phyloP scores from a whole-genome alignment of 2,888 invertebrate species.

The Ennomos fuscantarius region DNA sequence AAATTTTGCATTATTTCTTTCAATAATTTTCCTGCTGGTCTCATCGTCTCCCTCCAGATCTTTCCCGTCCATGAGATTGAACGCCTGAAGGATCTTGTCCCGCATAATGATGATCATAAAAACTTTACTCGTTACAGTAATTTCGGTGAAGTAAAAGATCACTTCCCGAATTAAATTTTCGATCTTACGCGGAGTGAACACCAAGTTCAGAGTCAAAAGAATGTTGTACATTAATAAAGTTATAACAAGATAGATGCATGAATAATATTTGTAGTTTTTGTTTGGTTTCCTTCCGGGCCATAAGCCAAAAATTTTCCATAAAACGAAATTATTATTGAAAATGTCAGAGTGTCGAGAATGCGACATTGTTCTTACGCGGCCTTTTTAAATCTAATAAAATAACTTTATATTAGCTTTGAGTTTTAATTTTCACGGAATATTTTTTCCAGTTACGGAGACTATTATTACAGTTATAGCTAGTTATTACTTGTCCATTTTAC shows the following conservation, averaged over 20 bases:
- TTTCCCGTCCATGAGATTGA: conserved; percentile 62
- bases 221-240: conserved; percentile 56
- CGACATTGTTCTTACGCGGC: conserved; percentile 31
- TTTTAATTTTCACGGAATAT: conserved; percentile 42
- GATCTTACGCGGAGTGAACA: conserved; percentile 62
- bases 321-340: conserved; percentile 56
- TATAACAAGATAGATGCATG: conserved; percentile 51
- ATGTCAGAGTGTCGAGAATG: conserved; percentile 48
- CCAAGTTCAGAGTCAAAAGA: conserved; percentile 61
- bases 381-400: conserved; percentile 7
- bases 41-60: conserved; percentile 56
- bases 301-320: conserved; percentile 62
- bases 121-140: conserved; percentile 60
- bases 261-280: conserved; percentile 62
- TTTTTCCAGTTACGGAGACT: conserved; percentile 32
- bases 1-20: conserved; percentile 47
- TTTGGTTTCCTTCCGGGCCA: conserved; percentile 55
- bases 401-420: conserved; percentile 36
- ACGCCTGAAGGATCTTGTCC: conserved; percentile 52
- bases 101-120: conserved; percentile 59
- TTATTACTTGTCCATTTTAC: conserved; percentile 44
- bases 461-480: conserved; percentile 50
- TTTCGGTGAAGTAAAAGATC: conserved; percentile 64
- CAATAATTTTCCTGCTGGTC: conserved; percentile 48
- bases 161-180: conserved; percentile 65